Percentiles rank a stretch among this genome's conserved stretches.
Conservation (phyloP, 2,888 invertebrate species). For the Eulithis prunata region DNA sequence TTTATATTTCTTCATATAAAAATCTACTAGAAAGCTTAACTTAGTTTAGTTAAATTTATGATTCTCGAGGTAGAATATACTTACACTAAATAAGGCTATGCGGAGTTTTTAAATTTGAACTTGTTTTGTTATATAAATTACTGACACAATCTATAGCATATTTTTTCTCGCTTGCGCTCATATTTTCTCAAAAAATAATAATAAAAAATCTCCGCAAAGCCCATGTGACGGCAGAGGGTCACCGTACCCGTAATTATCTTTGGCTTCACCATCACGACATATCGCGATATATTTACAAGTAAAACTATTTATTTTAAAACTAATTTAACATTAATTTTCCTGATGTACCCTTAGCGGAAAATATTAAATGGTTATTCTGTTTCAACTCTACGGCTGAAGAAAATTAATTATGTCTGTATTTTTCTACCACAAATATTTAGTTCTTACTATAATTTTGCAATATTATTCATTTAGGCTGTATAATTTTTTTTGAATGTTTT, state of each 20-base stretch:
- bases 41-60: conserved; percentile 67
- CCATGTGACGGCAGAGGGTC: conserved; percentile 84
- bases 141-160: neutral
- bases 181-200: conserved; percentile 10
- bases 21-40: conserved; percentile 80
- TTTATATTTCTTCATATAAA: conserved; percentile 80
- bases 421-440: too few species aligned
- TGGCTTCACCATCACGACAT: conserved; percentile 85
- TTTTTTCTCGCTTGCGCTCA: neutral
- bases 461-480: too few species aligned
- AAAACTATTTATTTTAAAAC: conserved; percentile 54
- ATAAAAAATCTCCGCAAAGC: conserved; percentile 55
- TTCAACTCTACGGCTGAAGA: neutral
- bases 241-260: conserved; percentile 85
- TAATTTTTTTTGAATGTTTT: too few species aligned
- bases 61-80: conserved; percentile 83
- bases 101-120: conserved; percentile 60
- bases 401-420: too few species aligned
- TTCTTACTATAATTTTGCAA: too few species aligned
- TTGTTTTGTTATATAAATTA: conserved; percentile 27
- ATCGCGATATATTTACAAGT: conserved; percentile 77
- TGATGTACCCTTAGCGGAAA: conserved; percentile 51
- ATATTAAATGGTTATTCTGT: neutral
- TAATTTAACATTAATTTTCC: conserved; percentile 58
- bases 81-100: conserved; percentile 64